Base-by-base conservation (phyloP, 2,888 invertebrate genomes). In the Myopa tessellatipennis region DNA sequence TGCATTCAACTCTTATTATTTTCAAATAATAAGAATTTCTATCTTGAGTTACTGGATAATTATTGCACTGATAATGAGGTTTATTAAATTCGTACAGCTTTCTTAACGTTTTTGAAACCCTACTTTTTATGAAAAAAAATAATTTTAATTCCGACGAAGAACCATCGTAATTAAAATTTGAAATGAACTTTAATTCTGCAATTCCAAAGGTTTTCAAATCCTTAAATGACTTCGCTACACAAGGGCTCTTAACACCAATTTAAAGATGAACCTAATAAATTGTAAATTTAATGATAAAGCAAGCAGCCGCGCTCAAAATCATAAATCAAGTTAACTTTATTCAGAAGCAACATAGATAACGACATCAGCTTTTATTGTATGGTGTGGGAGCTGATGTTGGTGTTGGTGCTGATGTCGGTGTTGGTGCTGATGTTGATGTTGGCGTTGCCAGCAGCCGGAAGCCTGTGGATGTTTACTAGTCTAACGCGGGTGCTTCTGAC, bases 321-420 rank as follows among this genome's bases (percentile, higher is more conserved):
- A 78, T 78, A 79, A 79, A 75, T 79, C 78, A 78, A 72, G 72
- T 55, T 36, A 75, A 75, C 68, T 58, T 67, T 26, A 36, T 75
- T 38, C 74, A 68, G 58, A 58, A 67, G 74, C 74, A 52, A 52
- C 50, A 63, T 50, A 18, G 65, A 74, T 65, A 67, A 74, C 45
- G 63, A 63, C 34, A 74, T 26, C 65, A 52, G 65, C 68, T 74
- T 61, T 18, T 61, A 18, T 7, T 61, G 18, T 18, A 2, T 8
- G 34, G 18, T 4, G 61, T 61, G 45, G 73, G 73, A 18, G 71
- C 10, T 71, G 36, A 58, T 61, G 73, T 36, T 38, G 45, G 72
- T 73, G 72, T 38, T 12, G n/a, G 63, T 52, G 36, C 6, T 50
- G 52, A 40, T 36, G 67, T 14, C 1, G 34, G 18, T 26, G 61